Evolutionary conservation across 2,113 vertebrate genomes (phyloP).

Genomic region (Ictidomys tridecemlineatus): DNA sequence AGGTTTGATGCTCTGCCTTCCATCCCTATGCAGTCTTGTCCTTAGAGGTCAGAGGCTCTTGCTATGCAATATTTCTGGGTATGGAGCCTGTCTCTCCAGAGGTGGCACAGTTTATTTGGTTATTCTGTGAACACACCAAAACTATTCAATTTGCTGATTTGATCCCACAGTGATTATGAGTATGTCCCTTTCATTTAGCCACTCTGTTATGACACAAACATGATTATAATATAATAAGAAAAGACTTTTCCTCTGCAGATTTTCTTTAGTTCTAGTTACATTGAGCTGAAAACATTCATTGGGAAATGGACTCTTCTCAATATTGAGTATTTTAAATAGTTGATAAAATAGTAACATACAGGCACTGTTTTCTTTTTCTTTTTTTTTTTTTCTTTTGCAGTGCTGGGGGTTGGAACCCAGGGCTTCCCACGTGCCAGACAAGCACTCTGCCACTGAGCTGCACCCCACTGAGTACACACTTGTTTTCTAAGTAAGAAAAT

Average conservation of each 20-base stretch:
- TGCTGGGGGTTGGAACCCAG: not conserved
- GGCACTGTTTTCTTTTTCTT: not conserved
- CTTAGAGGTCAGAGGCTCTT: not conserved
- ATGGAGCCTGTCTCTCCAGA: not conserved
- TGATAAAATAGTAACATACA: not conserved
- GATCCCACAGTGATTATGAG: constrained; percentile 60
- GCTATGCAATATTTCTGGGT: not conserved
- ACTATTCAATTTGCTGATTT: constrained; percentile 70
- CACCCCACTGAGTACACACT: not conserved
- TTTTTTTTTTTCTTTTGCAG: not conserved
- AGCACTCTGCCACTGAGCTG: not conserved
- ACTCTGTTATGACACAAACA: constrained; percentile 64
- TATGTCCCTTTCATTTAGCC: constrained; percentile 71
- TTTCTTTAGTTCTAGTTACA: constrained; percentile 65
- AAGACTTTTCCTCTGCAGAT: constrained; percentile 56
- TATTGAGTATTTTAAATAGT: not conserved
- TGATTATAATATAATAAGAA: constrained; percentile 74
- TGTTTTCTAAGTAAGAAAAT: not conserved
- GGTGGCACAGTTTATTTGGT: constrained; percentile 55
- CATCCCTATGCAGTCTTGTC: not conserved
- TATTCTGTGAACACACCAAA: constrained; percentile 71
- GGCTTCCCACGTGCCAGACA: not conserved
- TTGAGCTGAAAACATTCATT: constrained; percentile 9
- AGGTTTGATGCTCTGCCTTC: not conserved
- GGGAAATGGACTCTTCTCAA: not conserved